Evolutionary conservation across 2,797 vertebrate genomes (phyloP).

Genomic region (Hydrocynus forskahlii): DNA sequence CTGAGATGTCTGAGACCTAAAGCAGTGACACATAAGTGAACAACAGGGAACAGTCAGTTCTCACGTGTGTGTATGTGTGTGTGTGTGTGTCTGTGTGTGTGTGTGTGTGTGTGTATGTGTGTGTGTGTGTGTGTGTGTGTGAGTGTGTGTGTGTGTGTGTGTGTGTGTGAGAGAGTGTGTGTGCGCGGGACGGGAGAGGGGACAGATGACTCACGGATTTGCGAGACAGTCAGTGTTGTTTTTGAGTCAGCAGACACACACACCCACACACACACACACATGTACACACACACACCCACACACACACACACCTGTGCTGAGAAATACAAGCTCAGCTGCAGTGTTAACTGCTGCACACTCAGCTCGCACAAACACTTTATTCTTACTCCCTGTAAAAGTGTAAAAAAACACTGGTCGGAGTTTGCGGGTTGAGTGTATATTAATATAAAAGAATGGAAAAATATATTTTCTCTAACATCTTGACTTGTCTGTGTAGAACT

Average conservation of each 20-base stretch:
- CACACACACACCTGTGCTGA: conserved; percentile 46
- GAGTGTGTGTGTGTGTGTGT: too few species aligned
- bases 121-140: too few species aligned
- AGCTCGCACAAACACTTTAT: not conserved
- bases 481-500: not conserved
- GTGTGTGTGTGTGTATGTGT: too few species aligned
- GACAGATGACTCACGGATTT: conserved; percentile 48
- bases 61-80: not conserved
- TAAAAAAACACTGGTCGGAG: too few species aligned
- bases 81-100: too few species aligned
- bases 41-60: not conserved
- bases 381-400: not conserved
- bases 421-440: not conserved
- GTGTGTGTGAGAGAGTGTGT: too few species aligned
- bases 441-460: too few species aligned
- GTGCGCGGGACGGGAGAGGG: conserved; percentile 6
- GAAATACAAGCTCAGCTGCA: conserved; percentile 33
- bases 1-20: conserved; percentile 24
- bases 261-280: conserved; percentile 34
- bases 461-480: not conserved
- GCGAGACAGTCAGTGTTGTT: conserved; percentile 43
- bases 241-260: conserved; percentile 53
- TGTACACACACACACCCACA: conserved; percentile 37
- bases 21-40: conserved; percentile 20
- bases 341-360: conserved; percentile 29